Evolutionary conservation across 2,888 invertebrate species (phyloP), one percentile per base, ranked within the genome.

Genomic region (Hypercompe scribonia): DNA sequence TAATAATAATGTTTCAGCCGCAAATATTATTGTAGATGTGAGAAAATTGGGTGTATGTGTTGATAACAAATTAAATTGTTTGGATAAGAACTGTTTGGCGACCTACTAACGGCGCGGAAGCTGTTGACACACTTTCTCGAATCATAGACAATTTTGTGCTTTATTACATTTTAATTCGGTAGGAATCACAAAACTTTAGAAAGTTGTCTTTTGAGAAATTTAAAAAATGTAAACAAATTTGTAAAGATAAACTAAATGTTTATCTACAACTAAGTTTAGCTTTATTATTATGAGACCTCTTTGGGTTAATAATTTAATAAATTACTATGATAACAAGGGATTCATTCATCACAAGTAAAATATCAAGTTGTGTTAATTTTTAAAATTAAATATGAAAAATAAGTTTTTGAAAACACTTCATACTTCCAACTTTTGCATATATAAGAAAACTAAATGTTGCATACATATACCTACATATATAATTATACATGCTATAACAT

Each of bases 121-220:
- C 42, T 65, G 65, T 78, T 84, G 84, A 79, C 85, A 84, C 72
- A 84, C 84, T 84, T 84, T 84, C 85, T 79, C 72, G 70, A 74
- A 76, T 77, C 78, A 80, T 69, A 80, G 78, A 84, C 75, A 75
- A 82, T 67, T 64, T 71, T 21, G 70, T 64, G n/a, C 64, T 73
- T 72, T 54, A 65, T 69, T 33, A 74, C 72, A 31, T 72, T 75
- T 78, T 80, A 42, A 63, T 61, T 66, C 31, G 34, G 67, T 63
- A 67, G 64, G 66, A 63, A 67, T 69, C 68, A 71, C 54, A 58
- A 74, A 78, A 72, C 70, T 71, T 36, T n/a, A 72, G 70, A 77
- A 74, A 74, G 65, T 72, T 39, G 39, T 28, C 11, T 66, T 63
- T 18, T 33, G 28, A 54, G 54, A n/a, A n/a, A 54, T 61, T 61